These are phyloP conservation scores for Drosophila hydei DNA, from an alignment of 1,140 invertebrate genomes.

Conservation along the genomic window DNA sequence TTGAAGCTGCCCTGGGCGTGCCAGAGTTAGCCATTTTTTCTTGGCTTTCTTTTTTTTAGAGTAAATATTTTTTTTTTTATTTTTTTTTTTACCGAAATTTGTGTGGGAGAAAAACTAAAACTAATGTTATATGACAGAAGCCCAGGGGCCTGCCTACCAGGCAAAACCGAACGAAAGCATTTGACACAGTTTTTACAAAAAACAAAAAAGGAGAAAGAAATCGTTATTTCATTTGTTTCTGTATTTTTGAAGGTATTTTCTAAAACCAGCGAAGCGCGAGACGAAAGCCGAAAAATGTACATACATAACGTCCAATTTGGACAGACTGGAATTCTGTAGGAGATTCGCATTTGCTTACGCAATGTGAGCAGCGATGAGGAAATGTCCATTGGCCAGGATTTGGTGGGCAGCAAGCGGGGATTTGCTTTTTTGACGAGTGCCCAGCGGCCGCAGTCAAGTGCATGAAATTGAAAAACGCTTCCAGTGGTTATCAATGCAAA, in stretches of 20 bases:
- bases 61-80: slow-evolving; percentile 20
- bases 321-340: slow-evolving; percentile 23
- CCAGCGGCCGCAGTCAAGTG: slow-evolving; percentile 50
- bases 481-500: slow-evolving; percentile 29
- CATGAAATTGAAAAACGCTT: slow-evolving; percentile 53
- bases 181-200: neutral
- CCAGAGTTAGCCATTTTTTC: slow-evolving; percentile 22
- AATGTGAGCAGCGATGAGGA: slow-evolving; percentile 30
- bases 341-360: slow-evolving; percentile 30
- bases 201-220: neutral
- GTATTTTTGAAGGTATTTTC: slow-evolving; percentile 26
- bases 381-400: slow-evolving; percentile 24
- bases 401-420: slow-evolving; percentile 7
- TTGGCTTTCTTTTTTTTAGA: slow-evolving; percentile 2
- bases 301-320: slow-evolving; percentile 44
- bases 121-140: slow-evolving; percentile 5
- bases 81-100: slow-evolving; percentile 23
- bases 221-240: neutral
- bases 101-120: slow-evolving; percentile 6
- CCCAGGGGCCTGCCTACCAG: neutral
- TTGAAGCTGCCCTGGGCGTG: slow-evolving; percentile 15
- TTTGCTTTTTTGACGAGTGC: slow-evolving; percentile 13
- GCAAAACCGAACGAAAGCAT: slow-evolving; percentile 1
- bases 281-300: slow-evolving; percentile 37
- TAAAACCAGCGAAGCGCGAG: slow-evolving; percentile 47